These are phyloP conservation scores for Dryobota labecula DNA, from an alignment of 2,888 invertebrate genomes.

Conservation along the genomic window DNA sequence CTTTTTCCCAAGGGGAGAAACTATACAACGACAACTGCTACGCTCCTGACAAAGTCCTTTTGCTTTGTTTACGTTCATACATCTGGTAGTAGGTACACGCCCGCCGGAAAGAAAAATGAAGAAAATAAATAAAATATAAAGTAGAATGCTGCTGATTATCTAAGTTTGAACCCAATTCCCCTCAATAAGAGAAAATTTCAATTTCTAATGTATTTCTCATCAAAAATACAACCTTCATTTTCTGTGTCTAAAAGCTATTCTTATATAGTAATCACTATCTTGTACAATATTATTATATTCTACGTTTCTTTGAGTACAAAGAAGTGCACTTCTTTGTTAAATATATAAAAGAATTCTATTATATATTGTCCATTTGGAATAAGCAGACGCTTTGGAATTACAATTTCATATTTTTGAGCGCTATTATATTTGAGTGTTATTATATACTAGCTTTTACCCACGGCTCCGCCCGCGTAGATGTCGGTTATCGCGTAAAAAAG, in stretches of 20 bases:
- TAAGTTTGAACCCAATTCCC: not conserved
- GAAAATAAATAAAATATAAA: too few species aligned
- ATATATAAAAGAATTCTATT: conserved; percentile 21
- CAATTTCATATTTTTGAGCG: too few species aligned
- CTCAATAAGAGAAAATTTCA: not conserved
- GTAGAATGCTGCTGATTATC: not conserved
- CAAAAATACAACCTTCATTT: conserved; percentile 12
- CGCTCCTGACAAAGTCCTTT: too few species aligned
- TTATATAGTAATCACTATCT: conserved; percentile 12
- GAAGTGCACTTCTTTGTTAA: conserved; percentile 24
- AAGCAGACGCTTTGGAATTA: conserved; percentile 12
- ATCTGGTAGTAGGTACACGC: too few species aligned
- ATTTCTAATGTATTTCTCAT: conserved; percentile 4
- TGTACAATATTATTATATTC: conserved; percentile 20
- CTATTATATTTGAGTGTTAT: too few species aligned
- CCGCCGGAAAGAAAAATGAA: not conserved
- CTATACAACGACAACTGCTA: too few species aligned
- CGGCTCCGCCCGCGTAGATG: too few species aligned
- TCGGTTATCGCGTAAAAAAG: too few species aligned
- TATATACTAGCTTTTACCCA: too few species aligned
- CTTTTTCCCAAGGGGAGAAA: too few species aligned
- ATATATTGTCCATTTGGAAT: conserved; percentile 30
- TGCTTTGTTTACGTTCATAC: too few species aligned
- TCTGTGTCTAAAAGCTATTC: conserved; percentile 9
- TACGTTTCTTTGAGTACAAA: conserved; percentile 31